These are phyloP conservation scores for Pungitius pungitius DNA, from an alignment of 2,113 vertebrate species.

Conservation along the genomic window DNA sequence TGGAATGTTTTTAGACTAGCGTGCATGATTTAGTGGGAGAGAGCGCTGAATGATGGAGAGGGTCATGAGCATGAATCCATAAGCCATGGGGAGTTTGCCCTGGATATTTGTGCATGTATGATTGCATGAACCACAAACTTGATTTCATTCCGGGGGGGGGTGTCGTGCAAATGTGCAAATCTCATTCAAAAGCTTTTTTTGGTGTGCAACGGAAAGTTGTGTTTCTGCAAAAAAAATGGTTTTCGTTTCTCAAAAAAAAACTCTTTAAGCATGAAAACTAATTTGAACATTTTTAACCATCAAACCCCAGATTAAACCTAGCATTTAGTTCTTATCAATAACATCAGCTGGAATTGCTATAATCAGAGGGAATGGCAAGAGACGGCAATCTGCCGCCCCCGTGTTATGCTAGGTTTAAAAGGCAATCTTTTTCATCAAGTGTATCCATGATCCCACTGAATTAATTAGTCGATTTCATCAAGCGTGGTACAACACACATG, in stretches of 20 bases:
- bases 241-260: not conserved
- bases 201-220: slow-evolving; percentile 38
- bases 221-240: slow-evolving; percentile 12
- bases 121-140: slow-evolving; percentile 39
- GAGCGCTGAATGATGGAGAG: slow-evolving; percentile 61
- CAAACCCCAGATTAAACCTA: slow-evolving; percentile 34
- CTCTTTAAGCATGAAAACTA: slow-evolving; percentile 15
- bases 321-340: slow-evolving; percentile 29
- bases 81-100: slow-evolving; percentile 49
- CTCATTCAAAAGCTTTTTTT: slow-evolving; percentile 25
- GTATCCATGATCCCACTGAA: slow-evolving; percentile 33
- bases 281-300: slow-evolving; percentile 31
- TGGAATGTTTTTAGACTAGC: slow-evolving; percentile 64
- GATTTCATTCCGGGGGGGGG: not conserved
- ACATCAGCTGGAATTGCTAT: slow-evolving; percentile 28
- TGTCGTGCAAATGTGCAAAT: slow-evolving; percentile 29
- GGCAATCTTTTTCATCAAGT: slow-evolving; percentile 49
- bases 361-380: slow-evolving; percentile 35
- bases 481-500: not conserved
- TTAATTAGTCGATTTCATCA: slow-evolving; percentile 38
- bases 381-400: slow-evolving; percentile 7
- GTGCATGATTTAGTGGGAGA: slow-evolving; percentile 70
- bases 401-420: slow-evolving; percentile 45
- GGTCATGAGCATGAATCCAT: slow-evolving; percentile 67
- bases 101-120: slow-evolving; percentile 52